These are phyloP conservation scores for Ceratosolen fusciceps DNA, from an alignment of 1,140 invertebrate species.

Conservation along the genomic window DNA sequence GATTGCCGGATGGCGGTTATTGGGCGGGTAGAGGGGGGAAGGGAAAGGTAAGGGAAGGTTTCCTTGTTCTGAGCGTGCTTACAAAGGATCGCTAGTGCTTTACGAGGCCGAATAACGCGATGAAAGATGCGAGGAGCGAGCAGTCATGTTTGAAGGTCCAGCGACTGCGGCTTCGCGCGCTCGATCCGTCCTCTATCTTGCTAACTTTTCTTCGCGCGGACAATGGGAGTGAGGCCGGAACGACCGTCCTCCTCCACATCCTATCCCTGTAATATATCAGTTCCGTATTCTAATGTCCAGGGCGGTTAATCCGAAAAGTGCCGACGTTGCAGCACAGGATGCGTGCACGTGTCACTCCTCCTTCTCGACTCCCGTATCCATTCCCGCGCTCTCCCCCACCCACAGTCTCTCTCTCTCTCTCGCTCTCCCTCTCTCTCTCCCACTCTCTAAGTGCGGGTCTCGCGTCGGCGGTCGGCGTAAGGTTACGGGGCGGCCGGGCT, in stretches of 20 bases:
- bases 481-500: too few relatives aligned
- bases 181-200: slow-evolving; percentile 48
- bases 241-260: background rate
- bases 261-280: slow-evolving; percentile 59
- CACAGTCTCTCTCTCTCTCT: background rate
- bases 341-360: slow-evolving; percentile 23
- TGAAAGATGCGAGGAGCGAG: slow-evolving; percentile 56
- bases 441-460: background rate
- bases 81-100: slow-evolving; percentile 50
- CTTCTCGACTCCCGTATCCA: background rate
- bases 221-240: slow-evolving; percentile 34
- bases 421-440: background rate
- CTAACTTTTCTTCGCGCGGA: slow-evolving; percentile 52
- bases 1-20: too few relatives aligned
- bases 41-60: background rate
- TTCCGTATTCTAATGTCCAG: slow-evolving; percentile 62
- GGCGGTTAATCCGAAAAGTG: slow-evolving; percentile 61
- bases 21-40: too few relatives aligned
- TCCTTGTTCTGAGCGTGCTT: background rate
- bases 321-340: slow-evolving; percentile 51
- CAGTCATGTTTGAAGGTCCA: slow-evolving; percentile 56
- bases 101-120: slow-evolving; percentile 59
- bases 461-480: background rate
- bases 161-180: slow-evolving; percentile 44
- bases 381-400: too few relatives aligned